Percentiles rank a stretch among this genome's conserved stretches.
These are phyloP conservation scores for Onychomys arenicola DNA, from an alignment of 2,797 vertebrate species.

Conservation along the genomic window DNA sequence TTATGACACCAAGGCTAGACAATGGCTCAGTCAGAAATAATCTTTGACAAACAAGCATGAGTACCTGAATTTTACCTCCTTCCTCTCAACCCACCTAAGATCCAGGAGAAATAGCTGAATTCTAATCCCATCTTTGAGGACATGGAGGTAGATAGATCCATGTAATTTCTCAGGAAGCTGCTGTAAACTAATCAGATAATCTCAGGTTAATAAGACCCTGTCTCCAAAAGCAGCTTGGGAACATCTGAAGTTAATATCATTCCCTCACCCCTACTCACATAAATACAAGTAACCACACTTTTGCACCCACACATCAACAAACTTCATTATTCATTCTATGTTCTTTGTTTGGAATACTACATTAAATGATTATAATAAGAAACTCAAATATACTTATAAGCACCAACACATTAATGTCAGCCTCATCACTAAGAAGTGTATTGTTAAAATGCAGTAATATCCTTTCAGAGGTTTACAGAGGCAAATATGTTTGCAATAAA, in stretches of 20 bases:
- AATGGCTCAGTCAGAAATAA: not conserved
- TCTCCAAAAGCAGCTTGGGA: not conserved
- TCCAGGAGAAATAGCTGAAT: not conserved
- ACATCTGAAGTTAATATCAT: not conserved
- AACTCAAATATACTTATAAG: conserved; percentile 60
- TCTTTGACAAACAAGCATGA: not conserved
- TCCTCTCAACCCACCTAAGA: not conserved
- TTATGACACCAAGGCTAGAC: not conserved
- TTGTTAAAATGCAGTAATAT: conserved; percentile 46
- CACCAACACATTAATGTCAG: conserved; percentile 19
- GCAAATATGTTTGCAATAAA: conserved; percentile 77
- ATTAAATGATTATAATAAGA: conserved; percentile 31
- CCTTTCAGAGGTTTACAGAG: conserved; percentile 59
- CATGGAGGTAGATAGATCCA: not conserved
- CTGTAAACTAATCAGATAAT: not conserved
- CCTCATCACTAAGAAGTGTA: conserved; percentile 44
- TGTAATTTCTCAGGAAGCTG: not conserved
- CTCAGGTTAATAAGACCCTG: not conserved
- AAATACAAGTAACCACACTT: not conserved
- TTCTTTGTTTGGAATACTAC: conserved; percentile 31
- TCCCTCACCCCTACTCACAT: not conserved
- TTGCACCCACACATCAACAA: not conserved
- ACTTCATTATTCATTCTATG: conserved; percentile 7
- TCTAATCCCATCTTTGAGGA: not conserved
- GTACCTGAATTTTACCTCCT: not conserved